Evolutionary conservation across 2,888 invertebrate species (phyloP).

Genomic region (Eupsilia transversa): DNA sequence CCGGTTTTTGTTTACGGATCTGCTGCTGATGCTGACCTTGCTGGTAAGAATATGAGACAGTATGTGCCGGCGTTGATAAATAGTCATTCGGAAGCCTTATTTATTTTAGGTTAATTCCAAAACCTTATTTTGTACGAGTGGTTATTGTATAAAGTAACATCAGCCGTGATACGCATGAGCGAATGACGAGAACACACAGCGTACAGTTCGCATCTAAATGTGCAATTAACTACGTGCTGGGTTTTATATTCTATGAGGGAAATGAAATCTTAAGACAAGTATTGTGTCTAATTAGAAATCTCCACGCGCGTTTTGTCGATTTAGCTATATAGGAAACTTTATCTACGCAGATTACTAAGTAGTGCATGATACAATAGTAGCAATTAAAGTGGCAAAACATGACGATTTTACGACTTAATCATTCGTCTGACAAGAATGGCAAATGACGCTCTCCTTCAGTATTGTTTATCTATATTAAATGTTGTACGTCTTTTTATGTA

Average conservation of each 20-base stretch:
- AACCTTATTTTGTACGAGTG: constrained; percentile 15
- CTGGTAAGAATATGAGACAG: constrained; percentile 77
- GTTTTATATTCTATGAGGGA: constrained; percentile 48
- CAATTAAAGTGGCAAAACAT: constrained; percentile 37
- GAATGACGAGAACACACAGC: constrained; percentile 42
- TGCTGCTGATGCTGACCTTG: constrained; percentile 82
- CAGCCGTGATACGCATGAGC: constrained; percentile 44
- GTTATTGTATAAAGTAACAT: constrained; percentile 31
- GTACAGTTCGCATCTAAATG: constrained; percentile 61
- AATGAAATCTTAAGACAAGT: constrained; percentile 41
- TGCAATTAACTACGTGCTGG: constrained; percentile 56
- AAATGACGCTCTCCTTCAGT: constrained; percentile 13
- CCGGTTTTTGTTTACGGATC: constrained; percentile 86
- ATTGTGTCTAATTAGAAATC: constrained; percentile 42
- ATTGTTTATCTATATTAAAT: constrained; percentile 17
- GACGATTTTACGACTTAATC: constrained; percentile 36
- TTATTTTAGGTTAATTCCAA: constrained; percentile 40
- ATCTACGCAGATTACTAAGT: constrained; percentile 43
- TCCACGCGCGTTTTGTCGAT: constrained; percentile 36
- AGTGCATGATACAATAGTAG: constrained; percentile 33
- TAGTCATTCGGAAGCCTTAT: constrained; percentile 54
- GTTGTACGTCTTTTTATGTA: neutral
- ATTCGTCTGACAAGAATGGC: constrained; percentile 27
- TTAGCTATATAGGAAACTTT: constrained; percentile 39
- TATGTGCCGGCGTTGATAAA: constrained; percentile 63